Conservation (phyloP, 1,140 invertebrate species). For the Vanessa atalanta region DNA sequence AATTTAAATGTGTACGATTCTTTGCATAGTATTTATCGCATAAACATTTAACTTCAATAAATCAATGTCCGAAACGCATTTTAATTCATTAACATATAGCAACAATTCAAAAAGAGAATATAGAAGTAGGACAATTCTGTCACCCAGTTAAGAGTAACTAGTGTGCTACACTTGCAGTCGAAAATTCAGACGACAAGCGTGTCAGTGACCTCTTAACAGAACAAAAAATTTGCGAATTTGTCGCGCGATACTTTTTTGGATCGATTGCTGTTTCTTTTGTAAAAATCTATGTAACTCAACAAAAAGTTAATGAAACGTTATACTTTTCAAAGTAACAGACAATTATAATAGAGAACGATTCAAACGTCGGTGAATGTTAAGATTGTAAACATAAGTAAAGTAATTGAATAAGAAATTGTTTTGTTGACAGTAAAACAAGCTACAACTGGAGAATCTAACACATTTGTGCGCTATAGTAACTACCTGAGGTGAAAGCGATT, state of each 20-base stretch:
- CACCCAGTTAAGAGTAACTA: conserved; percentile 12
- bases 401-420: not conserved
- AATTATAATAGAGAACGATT: too few species aligned
- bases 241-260: conserved; percentile 12
- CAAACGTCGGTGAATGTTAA: too few species aligned
- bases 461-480: conserved; percentile 2
- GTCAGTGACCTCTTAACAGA: conserved; percentile 30
- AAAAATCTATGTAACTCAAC: not conserved
- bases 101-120: not conserved
- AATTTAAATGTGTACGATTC: too few species aligned
- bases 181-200: conserved; percentile 26
- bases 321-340: not conserved
- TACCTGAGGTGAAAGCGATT: conserved; percentile 41
- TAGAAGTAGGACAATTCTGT: not conserved
- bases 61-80: too few species aligned
- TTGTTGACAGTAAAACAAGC: not conserved
- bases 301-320: not conserved
- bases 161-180: conserved; percentile 16
- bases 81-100: not conserved
- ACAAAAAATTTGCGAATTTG: conserved; percentile 31
- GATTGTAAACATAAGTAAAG: too few species aligned
- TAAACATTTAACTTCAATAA: too few species aligned
- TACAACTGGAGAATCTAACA: not conserved
- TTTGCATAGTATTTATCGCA: not conserved
- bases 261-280: conserved; percentile 4